These are phyloP conservation scores for Dugesia japonica DNA, from an alignment of 2,888 invertebrate species.

Conservation along the genomic window DNA sequence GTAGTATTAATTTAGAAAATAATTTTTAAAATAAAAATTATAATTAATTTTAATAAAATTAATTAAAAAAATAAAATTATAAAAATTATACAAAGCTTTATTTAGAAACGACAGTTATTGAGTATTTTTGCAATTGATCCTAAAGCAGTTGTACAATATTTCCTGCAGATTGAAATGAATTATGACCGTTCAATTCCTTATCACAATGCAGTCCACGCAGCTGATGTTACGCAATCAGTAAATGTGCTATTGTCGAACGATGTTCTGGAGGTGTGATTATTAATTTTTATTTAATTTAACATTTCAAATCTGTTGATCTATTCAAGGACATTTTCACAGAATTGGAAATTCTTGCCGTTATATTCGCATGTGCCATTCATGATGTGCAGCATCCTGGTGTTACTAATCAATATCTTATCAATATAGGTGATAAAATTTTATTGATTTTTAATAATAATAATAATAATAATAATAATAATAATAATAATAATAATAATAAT, in stretches of 20 bases:
- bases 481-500: conserved; percentile 6
- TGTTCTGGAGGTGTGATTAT: conserved; percentile 13
- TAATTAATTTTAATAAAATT: too few relatives aligned
- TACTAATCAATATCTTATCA: conserved; percentile 95
- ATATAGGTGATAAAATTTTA: conserved; percentile 59
- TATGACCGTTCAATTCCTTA: conserved; percentile 17
- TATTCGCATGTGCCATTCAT: conserved; percentile 93
- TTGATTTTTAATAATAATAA: too few relatives aligned
- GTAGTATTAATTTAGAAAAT: too few relatives aligned
- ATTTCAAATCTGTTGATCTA: neutral
- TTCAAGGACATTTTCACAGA: conserved; percentile 71
- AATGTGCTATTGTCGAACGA: conserved; percentile 13
- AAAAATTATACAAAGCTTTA: too few relatives aligned
- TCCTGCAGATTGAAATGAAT: conserved; percentile 25
- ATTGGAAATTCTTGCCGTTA: conserved; percentile 78
- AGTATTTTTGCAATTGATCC: neutral
- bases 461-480: too few relatives aligned
- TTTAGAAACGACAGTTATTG: neutral
- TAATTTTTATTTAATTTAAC: neutral
- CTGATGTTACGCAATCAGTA: conserved; percentile 28
- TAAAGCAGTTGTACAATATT: neutral
- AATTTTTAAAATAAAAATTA: too few relatives aligned
- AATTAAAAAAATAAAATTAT: too few relatives aligned
- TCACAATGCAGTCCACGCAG: conserved; percentile 30
- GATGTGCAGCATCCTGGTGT: conserved; percentile 98